Conservation (phyloP, 2,113 vertebrate species). For the Callionymus lyra region DNA sequence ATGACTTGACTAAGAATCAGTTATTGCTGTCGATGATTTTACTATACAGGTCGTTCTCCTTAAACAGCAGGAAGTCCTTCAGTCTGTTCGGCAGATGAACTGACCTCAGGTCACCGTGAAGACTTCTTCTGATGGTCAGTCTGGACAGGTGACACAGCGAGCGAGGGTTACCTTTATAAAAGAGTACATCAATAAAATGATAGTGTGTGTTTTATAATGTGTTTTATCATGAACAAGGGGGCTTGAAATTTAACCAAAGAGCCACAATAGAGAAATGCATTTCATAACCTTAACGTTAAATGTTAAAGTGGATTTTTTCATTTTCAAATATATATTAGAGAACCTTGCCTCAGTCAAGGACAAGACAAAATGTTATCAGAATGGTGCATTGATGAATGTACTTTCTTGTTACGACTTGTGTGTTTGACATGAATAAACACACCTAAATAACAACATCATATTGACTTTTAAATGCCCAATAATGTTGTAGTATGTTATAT, state of each 20-base stretch:
- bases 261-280: neutral
- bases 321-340: too few species aligned
- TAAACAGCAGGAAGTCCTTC: conserved; percentile 74
- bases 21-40: conserved; percentile 38
- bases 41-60: conserved; percentile 76
- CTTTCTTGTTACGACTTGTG: too few species aligned
- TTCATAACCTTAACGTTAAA: too few species aligned
- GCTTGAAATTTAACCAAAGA: neutral
- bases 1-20: conserved; percentile 10
- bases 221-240: neutral
- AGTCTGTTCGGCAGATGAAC: conserved; percentile 67
- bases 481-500: too few species aligned
- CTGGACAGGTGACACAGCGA: conserved; percentile 74
- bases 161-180: conserved; percentile 70
- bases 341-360: too few species aligned
- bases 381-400: too few species aligned
- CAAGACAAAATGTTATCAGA: too few species aligned
- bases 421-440: too few species aligned
- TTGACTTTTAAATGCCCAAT: too few species aligned
- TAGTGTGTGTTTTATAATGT: neutral
- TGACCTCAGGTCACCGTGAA: conserved; percentile 52
- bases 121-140: conserved; percentile 70
- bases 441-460: too few species aligned
- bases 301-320: too few species aligned
- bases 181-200: neutral